Percentiles rank a stretch among this genome's conserved stretches.
Evolutionary conservation across 2,113 vertebrate species (phyloP).

Genomic region (Phrynosoma platyrhinos): DNA sequence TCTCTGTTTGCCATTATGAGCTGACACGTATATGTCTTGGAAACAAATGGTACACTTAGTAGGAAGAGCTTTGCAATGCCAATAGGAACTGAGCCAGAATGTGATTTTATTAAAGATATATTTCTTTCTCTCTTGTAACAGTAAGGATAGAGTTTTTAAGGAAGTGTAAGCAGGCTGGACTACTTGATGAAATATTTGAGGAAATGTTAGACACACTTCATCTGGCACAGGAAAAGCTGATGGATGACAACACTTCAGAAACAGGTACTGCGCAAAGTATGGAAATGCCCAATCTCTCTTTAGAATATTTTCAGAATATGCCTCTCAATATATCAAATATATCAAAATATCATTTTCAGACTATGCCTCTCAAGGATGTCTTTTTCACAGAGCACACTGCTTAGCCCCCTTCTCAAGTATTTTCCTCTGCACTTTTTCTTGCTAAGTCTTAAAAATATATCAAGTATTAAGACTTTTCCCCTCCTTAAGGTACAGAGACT

Average conservation of each 20-base stretch:
- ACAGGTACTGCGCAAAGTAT: constrained; percentile 66
- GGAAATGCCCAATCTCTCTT: neutral
- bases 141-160: constrained; percentile 72
- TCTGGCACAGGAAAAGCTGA: constrained; percentile 73
- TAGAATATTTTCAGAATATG: neutral
- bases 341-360: no score
- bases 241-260: constrained; percentile 76
- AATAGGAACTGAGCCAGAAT: neutral
- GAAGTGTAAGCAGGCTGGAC: constrained; percentile 78
- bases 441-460: neutral
- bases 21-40: neutral
- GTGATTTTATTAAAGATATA: neutral
- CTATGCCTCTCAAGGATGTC: neutral
- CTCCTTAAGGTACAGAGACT: neutral
- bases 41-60: neutral
- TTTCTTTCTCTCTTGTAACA: constrained; percentile 46
- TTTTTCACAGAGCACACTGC: neutral
- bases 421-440: neutral
- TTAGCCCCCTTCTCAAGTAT: neutral
- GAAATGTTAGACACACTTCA: constrained; percentile 76
- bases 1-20: neutral
- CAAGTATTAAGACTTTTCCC: neutral
- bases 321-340: no score
- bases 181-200: constrained; percentile 79
- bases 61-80: neutral